Evolutionary conservation across 2,797 vertebrate genomes (phyloP).

Genomic region (Alauda arvensis): DNA sequence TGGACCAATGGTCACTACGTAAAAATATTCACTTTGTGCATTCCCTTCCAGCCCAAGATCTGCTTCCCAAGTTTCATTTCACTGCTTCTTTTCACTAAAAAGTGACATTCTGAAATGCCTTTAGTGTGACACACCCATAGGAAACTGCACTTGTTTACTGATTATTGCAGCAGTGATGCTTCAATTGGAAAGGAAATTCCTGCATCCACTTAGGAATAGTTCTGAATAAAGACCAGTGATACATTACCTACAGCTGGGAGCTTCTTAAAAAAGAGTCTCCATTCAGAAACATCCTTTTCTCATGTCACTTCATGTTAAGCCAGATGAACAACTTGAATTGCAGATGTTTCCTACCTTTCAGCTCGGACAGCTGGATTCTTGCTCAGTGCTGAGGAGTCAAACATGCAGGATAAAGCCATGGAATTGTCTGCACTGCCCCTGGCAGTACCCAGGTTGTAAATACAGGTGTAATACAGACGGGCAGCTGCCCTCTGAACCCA

Average conservation of each 20-base stretch:
- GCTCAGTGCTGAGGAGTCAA: not conserved
- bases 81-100: not conserved
- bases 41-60: no score
- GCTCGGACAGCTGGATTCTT: not conserved
- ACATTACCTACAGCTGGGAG: fast-evolving
- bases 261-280: not conserved
- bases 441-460: not conserved
- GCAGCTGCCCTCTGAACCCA: not conserved
- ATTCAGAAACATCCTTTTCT: not conserved
- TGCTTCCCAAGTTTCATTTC: not conserved
- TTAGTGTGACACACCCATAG: not conserved
- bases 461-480: not conserved
- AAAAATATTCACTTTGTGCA: not conserved
- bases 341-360: not conserved
- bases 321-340: not conserved
- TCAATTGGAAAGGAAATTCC: not conserved
- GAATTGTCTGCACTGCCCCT: not conserved
- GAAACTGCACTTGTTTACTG: not conserved
- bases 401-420: not conserved
- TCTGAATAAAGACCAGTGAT: not conserved
- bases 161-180: not conserved
- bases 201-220: not conserved
- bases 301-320: not conserved
- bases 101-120: not conserved
- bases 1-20: not conserved